A percentile compares a stretch with the other conserved stretches of the same genome.
Evolutionary conservation across 2,797 vertebrate genomes (phyloP).

Genomic region (Typhlichthys eigenmanni): DNA sequence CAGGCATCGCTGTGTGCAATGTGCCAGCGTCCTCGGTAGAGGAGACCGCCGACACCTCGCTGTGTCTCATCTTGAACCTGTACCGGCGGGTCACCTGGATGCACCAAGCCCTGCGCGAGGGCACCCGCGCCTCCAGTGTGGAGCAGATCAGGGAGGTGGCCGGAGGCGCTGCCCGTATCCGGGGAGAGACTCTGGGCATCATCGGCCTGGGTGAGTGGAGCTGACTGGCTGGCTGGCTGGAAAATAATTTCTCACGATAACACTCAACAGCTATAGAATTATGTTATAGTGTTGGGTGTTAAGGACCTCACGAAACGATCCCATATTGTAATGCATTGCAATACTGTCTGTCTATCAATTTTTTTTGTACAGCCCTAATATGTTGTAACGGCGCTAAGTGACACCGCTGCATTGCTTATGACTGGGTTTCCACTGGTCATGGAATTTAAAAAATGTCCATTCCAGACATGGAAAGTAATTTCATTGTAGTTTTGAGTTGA

Average conservation of each 20-base stretch:
- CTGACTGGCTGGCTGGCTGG: too few species aligned
- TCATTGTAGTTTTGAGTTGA: too few species aligned
- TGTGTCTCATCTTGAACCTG: conserved; percentile 89
- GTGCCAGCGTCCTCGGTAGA: conserved; percentile 88
- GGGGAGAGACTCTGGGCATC: conserved; percentile 88
- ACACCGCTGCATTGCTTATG: too few species aligned
- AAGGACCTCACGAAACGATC: too few species aligned
- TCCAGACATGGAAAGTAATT: too few species aligned
- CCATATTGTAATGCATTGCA: neutral
- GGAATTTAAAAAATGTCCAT: too few species aligned
- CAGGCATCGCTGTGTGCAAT: conserved; percentile 90
- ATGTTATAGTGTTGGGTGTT: neutral
- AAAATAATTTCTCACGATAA: neutral
- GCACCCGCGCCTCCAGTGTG: conserved; percentile 85
- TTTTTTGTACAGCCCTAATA: too few species aligned
- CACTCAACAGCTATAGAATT: neutral
- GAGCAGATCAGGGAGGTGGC: conserved; percentile 90
- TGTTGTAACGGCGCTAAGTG: too few species aligned
- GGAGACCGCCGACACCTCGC: conserved; percentile 88
- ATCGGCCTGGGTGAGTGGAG: conserved; percentile 84
- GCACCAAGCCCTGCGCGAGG: conserved; percentile 87
- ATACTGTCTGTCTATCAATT: neutral
- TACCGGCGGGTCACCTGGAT: conserved; percentile 90
- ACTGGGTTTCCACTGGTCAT: too few species aligned
- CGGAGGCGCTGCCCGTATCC: conserved; percentile 87